Evolutionary conservation across 2,888 invertebrate species (phyloP), one percentile per base, ranked within the genome.

Genomic region (Oxycera nigricornis): DNA sequence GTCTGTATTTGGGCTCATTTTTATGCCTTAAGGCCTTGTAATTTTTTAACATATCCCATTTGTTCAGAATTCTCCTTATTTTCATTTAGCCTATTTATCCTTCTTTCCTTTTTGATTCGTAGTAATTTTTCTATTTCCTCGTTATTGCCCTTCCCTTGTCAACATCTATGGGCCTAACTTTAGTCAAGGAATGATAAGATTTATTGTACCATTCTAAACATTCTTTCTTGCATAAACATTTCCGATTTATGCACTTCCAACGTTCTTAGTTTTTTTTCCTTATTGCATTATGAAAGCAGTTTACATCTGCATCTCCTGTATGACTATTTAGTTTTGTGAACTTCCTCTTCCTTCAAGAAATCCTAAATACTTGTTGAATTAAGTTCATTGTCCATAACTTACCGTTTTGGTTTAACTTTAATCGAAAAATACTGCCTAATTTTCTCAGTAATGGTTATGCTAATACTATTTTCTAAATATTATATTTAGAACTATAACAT

Each of bases 11-110:
- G 50, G 50, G 50, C 17, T 50, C 50, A 50, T 50, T 31, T 73
- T 77, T 75, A 62, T 77, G 75, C 35, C 65, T 76, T 7, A 76
- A 35, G 28, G 70, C 50, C 35, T 39, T 76, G 31, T 76, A 77
- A 39, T 72, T 72, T 74, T 74, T 75, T n/a, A 75, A 31, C 55
- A 26, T 30, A 14, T 26, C 11, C 26, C 2, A 11, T 39, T 68
- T 74, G 46, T 9, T 46, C 35, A 72, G 70, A 76, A 52, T 61
- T 41, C 73, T 73, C 74, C 17, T 17, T 50, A 50, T n/a, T 50
- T 74, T 17, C 11, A 30, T 72, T 74, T 70, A 22, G 28, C 52
- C 24, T 72, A 14, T 62, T 30, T 41, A 73, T 74, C 24, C 52
- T 62, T n/a, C 67, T 74, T 24, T 39, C 41, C 28, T 74, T 74